Evolutionary conservation across 2,888 invertebrate species (phyloP).

Genomic region (Drosophila vallismaia): DNA sequence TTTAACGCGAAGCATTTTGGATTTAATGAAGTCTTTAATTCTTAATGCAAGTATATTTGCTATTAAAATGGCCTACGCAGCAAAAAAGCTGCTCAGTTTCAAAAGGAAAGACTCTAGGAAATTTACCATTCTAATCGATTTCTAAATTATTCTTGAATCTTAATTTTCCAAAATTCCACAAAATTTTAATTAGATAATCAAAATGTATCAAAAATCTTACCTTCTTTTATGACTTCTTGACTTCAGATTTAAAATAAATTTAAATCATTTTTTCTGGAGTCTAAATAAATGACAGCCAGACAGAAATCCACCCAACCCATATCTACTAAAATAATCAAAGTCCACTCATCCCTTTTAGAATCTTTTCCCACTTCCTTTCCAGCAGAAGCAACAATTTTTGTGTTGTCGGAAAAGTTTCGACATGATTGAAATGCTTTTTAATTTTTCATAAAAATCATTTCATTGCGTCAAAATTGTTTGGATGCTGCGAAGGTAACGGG

Average conservation of each 20-base stretch:
- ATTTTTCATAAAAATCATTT: slow-evolving; percentile 57
- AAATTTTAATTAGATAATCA: no score
- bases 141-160: no score
- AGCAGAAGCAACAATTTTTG: slow-evolving; percentile 53
- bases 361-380: slow-evolving; percentile 1
- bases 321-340: slow-evolving; percentile 11
- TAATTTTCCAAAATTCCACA: no score
- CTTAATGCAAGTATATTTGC: slow-evolving; percentile 51
- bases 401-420: slow-evolving; percentile 63
- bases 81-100: neutral
- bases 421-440: slow-evolving; percentile 72
- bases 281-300: slow-evolving; percentile 44
- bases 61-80: slow-evolving; percentile 16
- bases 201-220: no score
- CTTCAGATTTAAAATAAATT: slow-evolving; percentile 9
- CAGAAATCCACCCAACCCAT: slow-evolving; percentile 11
- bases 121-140: no score
- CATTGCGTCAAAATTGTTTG: slow-evolving; percentile 48
- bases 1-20: slow-evolving; percentile 54
- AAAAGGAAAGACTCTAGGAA: neutral
- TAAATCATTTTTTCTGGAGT: slow-evolving; percentile 26
- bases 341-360: slow-evolving; percentile 5
- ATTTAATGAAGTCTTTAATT: slow-evolving; percentile 67
- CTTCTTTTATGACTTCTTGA: neutral
- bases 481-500: slow-evolving; percentile 1